Evolutionary conservation across 2,797 vertebrate species (phyloP).

Genomic region (Synanceia verrucosa): DNA sequence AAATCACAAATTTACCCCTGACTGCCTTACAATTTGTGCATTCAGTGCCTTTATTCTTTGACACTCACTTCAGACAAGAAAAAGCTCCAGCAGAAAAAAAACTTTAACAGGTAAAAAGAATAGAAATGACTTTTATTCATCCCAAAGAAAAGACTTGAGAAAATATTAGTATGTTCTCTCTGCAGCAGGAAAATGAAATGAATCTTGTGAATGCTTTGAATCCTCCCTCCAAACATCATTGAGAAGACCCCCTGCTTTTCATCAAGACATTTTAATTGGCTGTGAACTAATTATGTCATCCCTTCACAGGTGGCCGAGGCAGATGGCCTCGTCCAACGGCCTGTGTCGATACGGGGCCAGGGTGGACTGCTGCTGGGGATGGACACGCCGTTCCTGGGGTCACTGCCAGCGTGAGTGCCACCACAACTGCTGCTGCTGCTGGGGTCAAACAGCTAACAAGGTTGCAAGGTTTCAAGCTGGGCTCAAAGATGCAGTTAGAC

Average conservation of each 20-base stretch:
- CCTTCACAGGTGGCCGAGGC: constrained; percentile 92
- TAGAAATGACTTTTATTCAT: neutral
- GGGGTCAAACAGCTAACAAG: constrained; percentile 63
- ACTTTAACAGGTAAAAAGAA: neutral
- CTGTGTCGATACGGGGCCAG: constrained; percentile 92
- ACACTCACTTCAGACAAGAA: neutral
- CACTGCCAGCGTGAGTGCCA: constrained; percentile 97
- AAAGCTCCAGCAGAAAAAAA: neutral
- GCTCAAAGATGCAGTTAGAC: constrained; percentile 57
- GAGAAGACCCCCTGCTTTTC: constrained; percentile 38
- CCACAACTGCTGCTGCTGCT: constrained; percentile 57
- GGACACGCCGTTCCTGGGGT: constrained; percentile 92
- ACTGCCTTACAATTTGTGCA: neutral
- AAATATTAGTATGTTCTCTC: neutral
- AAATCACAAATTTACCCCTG: neutral
- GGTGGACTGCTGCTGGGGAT: constrained; percentile 99
- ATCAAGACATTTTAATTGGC: constrained; percentile 55
- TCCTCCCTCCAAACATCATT: constrained; percentile 28
- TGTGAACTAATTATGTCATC: constrained; percentile 63
- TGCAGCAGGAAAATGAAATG: neutral
- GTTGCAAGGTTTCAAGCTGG: constrained; percentile 65
- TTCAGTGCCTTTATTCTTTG: neutral
- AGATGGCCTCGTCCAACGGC: constrained; percentile 88
- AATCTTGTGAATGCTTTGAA: constrained; percentile 14
- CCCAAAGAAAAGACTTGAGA: neutral